These are phyloP conservation scores for Catharus bicknelli DNA, from an alignment of 2,113 vertebrate genomes.

Conservation along the genomic window DNA sequence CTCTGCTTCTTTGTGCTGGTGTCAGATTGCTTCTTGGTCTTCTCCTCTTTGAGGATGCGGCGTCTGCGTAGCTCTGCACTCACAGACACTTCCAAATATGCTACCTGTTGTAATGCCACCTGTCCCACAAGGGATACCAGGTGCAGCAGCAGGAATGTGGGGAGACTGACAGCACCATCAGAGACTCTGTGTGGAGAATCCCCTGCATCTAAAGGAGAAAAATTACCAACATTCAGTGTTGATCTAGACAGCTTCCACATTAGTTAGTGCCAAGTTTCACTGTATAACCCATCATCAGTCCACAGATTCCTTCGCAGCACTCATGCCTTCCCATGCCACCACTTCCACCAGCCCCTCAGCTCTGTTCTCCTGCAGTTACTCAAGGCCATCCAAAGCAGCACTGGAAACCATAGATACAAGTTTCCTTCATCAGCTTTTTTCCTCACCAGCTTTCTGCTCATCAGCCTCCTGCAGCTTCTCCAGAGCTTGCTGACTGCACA, in stretches of 20 bases:
- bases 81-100: slow-evolving; percentile 88
- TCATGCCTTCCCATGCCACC: accelerated
- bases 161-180: slow-evolving; percentile 1
- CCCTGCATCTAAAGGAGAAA: background rate
- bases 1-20: slow-evolving; percentile 33
- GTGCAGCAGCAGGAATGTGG: slow-evolving; percentile 80
- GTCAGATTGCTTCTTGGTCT: slow-evolving; percentile 24
- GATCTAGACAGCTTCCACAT: background rate
- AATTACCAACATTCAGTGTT: background rate
- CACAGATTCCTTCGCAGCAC: background rate
- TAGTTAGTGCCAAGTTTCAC: background rate
- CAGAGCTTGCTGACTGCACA: slow-evolving; percentile 72
- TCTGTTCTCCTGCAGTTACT: background rate
- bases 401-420: background rate
- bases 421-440: background rate
- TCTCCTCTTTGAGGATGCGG: slow-evolving; percentile 80
- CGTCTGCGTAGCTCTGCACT: slow-evolving; percentile 87
- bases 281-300: background rate
- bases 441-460: slow-evolving; percentile 38
- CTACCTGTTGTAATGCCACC: slow-evolving; percentile 91
- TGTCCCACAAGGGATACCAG: slow-evolving; percentile 89
- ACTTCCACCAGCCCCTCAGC: slow-evolving; percentile 51
- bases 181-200: background rate
- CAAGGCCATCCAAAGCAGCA: background rate
- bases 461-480: slow-evolving; percentile 60